A percentile compares a stretch with the other conserved stretches of the same genome.
Evolutionary conservation across 2,888 invertebrate genomes (phyloP).

Genomic region (Carcina quercana): DNA sequence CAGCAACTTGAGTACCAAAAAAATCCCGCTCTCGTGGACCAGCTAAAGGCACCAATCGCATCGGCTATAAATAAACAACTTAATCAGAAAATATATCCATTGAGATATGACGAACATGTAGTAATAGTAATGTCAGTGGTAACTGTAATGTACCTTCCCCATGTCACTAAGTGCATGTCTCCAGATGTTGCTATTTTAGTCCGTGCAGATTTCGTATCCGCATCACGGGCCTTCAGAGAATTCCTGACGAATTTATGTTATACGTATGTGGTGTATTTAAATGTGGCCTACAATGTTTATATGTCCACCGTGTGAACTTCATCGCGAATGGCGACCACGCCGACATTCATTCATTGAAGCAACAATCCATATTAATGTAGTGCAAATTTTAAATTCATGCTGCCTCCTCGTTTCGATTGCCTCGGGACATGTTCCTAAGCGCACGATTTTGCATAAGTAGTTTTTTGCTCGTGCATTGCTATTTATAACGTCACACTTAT

Average conservation of each 20-base stretch:
- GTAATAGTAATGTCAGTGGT: too few species aligned
- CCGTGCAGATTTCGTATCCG: slow-evolving; percentile 55
- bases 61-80: too few species aligned
- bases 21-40: too few species aligned
- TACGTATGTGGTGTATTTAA: slow-evolving; percentile 73
- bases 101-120: too few species aligned
- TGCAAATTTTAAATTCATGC: slow-evolving; percentile 72
- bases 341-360: slow-evolving; percentile 72
- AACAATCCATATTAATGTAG: slow-evolving; percentile 73
- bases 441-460: slow-evolving; percentile 67
- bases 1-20: too few species aligned
- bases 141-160: slow-evolving; percentile 48
- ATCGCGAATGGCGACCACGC: slow-evolving; percentile 69
- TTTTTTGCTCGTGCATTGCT: slow-evolving; percentile 60
- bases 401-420: slow-evolving; percentile 63
- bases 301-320: slow-evolving; percentile 71
- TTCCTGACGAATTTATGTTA: slow-evolving; percentile 64
- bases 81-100: too few species aligned
- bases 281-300: slow-evolving; percentile 69
- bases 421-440: slow-evolving; percentile 59
- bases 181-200: slow-evolving; percentile 63
- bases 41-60: too few species aligned
- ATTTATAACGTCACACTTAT: slow-evolving; percentile 58
- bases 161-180: slow-evolving; percentile 45
- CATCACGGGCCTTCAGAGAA: slow-evolving; percentile 67